Conservation (phyloP, 2,888 invertebrate species). For the Rhimphoctona megacephalus region DNA sequence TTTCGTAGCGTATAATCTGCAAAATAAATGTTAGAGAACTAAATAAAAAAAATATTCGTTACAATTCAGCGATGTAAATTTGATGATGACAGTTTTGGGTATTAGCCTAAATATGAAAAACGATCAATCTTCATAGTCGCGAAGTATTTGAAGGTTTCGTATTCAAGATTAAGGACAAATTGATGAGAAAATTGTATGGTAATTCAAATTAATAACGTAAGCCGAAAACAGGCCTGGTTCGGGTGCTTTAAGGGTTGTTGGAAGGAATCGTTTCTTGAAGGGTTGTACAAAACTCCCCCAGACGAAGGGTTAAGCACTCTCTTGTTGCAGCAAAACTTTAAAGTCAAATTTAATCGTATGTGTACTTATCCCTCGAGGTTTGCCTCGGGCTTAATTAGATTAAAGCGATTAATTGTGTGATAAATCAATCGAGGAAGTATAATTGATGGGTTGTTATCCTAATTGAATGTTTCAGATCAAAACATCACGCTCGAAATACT, state of each 20-base stretch:
- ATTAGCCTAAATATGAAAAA: not conserved
- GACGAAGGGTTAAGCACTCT: not conserved
- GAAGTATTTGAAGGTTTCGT: constrained; percentile 3
- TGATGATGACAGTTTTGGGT: not conserved
- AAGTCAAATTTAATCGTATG: constrained; percentile 11
- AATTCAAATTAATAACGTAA: not conserved
- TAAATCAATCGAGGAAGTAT: not conserved
- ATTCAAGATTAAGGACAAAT: constrained; percentile 1
- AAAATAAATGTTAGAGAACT: too few species aligned
- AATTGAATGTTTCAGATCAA: constrained; percentile 59
- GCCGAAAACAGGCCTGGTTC: not conserved
- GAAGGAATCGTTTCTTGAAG: not conserved
- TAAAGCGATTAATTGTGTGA: not conserved
- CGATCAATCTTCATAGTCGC: constrained; percentile 5
- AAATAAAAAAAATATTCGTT: not conserved
- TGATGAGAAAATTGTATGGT: not conserved
- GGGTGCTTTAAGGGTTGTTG: not conserved
- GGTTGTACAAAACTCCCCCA: not conserved
- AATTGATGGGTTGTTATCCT: not conserved
- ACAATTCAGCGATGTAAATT: not conserved
- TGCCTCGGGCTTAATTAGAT: not conserved
- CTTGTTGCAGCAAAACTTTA: not conserved
- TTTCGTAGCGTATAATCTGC: too few species aligned
- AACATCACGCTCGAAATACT: constrained; percentile 18
- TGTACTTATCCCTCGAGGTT: not conserved